Base-by-base conservation (phyloP, 2,113 vertebrate species). In the Meleagris gallopavo region DNA sequence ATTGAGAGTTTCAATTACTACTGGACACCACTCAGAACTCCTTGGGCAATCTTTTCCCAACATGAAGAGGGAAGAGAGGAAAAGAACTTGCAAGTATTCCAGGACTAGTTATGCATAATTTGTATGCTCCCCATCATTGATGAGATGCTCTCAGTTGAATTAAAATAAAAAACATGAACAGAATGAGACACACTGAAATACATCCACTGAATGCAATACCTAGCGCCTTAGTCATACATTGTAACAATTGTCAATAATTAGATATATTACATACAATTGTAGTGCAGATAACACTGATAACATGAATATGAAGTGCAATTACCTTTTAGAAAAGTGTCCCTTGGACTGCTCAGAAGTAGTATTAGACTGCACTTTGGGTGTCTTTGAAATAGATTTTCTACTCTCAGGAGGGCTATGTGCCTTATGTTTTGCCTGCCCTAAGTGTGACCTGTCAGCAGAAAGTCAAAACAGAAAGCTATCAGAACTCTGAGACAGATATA, bases 371-470 rank as follows among this genome's bases (percentile, higher is more conserved):
- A 99, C 98, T 99, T 99, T 99, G 98, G 99, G 98, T 99, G 98
- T 98, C 98, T 99, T 99, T 98, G 98, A 98, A 98, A 98, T 98
- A 98, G 98, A 98, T 99, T 99, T 99, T 99, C 98, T 99, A 98
- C 97, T 99, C 98, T 99, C 99, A 98, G 99, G 98, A 98, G 98
- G 99, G 98, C 98, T 99, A 99, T 98, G 98, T 98, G 98, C 98
- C 98, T 99, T 99, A 98, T 98, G 98, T 98, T 99, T 99, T 98
- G 98, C 98, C 98, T 99, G 99, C 98, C 99, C 99, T 99, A 99
- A 99, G 97, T 99, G 99, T 98, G 99, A 99, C 99, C 99, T 99
- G 98, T 98, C 98, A 98, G 98, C 94, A 98, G 96, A 98, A 98
- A 98, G 98, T 96, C 97, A 98, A 98, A 98, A 98, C 96, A 98